Conservation (phyloP, 23 tunicate species). For the Halocynthia roretzi region DNA sequence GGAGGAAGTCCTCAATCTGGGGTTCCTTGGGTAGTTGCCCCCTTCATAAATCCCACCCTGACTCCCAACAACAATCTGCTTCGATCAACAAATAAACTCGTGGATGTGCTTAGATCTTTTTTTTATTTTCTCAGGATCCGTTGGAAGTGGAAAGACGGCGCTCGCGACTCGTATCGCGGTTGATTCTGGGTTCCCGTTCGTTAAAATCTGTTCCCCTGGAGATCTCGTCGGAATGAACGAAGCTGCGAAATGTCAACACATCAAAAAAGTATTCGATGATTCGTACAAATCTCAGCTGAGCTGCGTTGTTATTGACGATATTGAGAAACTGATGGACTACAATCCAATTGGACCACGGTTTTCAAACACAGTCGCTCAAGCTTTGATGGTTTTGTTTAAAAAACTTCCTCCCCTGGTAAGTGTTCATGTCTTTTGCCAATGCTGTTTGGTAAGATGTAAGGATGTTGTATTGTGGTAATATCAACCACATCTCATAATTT, state of each 20-base stretch:
- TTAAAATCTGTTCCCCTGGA: conserved; percentile 74
- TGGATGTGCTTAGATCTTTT: not conserved
- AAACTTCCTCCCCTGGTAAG: conserved; percentile 79
- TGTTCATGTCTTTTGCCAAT: not conserved
- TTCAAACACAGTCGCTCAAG: conserved; percentile 91
- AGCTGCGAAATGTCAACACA: conserved; percentile 81
- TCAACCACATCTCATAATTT: not conserved
- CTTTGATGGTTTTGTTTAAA: conserved; percentile 66
- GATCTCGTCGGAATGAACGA: conserved; percentile 74
- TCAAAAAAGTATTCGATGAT: conserved; percentile 81
- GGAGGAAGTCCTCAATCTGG: no score
- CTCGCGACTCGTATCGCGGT: conserved; percentile 86
- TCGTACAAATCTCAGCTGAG: conserved; percentile 89
- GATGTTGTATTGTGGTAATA: not conserved
- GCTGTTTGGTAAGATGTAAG: not conserved
- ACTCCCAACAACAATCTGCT: no score
- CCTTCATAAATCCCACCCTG: no score
- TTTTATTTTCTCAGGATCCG: conserved; percentile 5
- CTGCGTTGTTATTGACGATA: conserved; percentile 90
- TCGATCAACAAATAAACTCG: no score
- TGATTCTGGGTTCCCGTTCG: conserved; percentile 78
- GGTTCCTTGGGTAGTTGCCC: no score
- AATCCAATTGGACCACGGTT: conserved; percentile 94
- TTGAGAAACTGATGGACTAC: conserved; percentile 83
- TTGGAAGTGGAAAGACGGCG: conserved; percentile 90